Evolutionary conservation across 2,113 vertebrate genomes (phyloP).

Genomic region (Sminthopsis crassicaudata): DNA sequence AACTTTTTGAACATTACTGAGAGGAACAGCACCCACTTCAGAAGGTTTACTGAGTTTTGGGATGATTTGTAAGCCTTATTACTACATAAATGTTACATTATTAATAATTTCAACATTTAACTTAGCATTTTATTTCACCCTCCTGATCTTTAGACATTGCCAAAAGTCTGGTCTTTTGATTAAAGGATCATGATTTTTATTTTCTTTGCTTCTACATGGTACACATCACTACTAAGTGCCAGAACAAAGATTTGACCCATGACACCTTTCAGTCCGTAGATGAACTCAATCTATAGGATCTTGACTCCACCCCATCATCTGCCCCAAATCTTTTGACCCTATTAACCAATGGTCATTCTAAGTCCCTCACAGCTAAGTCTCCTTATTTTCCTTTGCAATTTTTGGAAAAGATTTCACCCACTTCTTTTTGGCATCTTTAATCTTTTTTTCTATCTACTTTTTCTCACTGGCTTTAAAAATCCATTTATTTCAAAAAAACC

Average conservation of each 20-base stretch:
- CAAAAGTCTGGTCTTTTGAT: neutral
- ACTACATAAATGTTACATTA: neutral
- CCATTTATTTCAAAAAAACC: neutral
- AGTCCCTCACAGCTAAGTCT: neutral
- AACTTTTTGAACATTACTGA: neutral
- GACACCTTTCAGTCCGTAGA: neutral
- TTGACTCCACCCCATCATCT: neutral
- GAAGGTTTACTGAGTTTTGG: neutral
- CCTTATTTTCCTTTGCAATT: neutral
- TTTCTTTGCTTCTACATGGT: neutral
- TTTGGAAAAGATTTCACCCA: neutral
- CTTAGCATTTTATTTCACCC: neutral
- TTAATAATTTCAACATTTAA: neutral
- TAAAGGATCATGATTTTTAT: neutral
- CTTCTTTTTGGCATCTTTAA: neutral
- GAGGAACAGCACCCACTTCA: neutral
- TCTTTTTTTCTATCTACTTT: neutral
- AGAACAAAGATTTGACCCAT: neutral
- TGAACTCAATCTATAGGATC: neutral
- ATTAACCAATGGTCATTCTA: neutral
- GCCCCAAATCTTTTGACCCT: neutral
- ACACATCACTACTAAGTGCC: neutral
- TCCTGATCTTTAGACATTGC: neutral
- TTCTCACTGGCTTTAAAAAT: neutral
- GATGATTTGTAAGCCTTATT: neutral